phyloP scores from a whole-genome alignment of 92 coral and sea anemone genomes.

The Palythoa grandiflora region DNA sequence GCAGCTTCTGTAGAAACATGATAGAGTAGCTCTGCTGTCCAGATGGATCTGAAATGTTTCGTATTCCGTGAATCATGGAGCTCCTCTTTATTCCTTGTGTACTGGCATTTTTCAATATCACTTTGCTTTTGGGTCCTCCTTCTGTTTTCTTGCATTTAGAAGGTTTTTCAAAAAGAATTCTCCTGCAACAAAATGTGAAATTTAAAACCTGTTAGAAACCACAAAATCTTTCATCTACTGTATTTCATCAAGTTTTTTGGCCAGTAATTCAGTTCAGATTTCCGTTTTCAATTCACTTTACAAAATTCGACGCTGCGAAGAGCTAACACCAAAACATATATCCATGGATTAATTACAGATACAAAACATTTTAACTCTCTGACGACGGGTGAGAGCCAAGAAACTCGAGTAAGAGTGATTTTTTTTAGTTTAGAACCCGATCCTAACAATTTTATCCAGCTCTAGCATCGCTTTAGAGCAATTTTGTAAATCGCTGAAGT shows the following conservation, averaged over 20 bases:
- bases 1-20: no score
- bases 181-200: constrained; percentile 56
- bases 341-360: no score
- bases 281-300: background rate
- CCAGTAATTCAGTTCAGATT: background rate
- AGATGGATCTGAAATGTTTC: no score
- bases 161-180: constrained; percentile 90
- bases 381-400: no score
- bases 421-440: no score
- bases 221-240: background rate
- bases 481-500: no score
- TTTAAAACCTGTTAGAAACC: background rate
- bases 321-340: no score
- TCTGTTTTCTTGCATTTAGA: constrained; percentile 66
- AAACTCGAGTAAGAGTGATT: no score
- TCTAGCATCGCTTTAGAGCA: no score
- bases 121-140: background rate
- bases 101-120: background rate
- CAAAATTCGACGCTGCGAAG: background rate
- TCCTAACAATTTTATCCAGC: no score
- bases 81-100: background rate
- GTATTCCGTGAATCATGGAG: background rate
- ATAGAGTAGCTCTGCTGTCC: no score
- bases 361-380: no score
- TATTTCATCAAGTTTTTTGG: background rate